phyloP scores from a whole-genome alignment of 30 jellyfish, hydroid and myxozoan species.

The Cassiopea xamachana region DNA sequence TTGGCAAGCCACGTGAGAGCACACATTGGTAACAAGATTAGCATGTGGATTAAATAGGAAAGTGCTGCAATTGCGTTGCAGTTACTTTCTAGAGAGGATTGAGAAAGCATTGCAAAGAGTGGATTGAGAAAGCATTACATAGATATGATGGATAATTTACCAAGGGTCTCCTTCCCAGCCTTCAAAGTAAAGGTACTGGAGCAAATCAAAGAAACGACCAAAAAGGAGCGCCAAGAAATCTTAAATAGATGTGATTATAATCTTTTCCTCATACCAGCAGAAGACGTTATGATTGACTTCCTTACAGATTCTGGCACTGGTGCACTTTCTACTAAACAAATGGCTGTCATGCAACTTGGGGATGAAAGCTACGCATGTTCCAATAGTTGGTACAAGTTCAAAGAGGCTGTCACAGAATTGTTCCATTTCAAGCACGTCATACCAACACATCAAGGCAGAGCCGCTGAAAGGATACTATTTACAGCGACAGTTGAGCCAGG shows the following conservation, averaged over 20 bases:
- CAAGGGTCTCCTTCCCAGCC: conserved; percentile 52
- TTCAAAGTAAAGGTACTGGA: conserved; percentile 60
- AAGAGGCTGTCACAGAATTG: conserved; percentile 57
- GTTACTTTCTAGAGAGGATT: too few species aligned
- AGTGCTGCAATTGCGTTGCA: too few species aligned
- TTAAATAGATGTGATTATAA: conserved; percentile 47
- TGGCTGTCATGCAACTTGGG: conserved; percentile 73
- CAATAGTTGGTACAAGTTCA: conserved; percentile 72
- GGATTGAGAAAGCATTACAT: too few species aligned
- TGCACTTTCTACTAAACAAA: conserved; percentile 67
- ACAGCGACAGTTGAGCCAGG: conserved; percentile 39
- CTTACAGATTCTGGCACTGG: conserved; percentile 87
- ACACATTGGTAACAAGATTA: too few species aligned
- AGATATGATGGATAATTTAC: conserved; percentile 6
- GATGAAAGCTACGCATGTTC: conserved; percentile 83
- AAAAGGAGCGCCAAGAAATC: conserved; percentile 40
- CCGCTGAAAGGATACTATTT: conserved; percentile 79
- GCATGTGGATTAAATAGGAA: too few species aligned
- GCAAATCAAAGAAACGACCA: conserved; percentile 36
- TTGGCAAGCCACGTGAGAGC: too few species aligned
- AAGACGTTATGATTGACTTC: conserved; percentile 74
- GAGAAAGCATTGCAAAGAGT: too few species aligned
- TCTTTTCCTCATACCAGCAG: conserved; percentile 59
- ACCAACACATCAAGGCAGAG: conserved; percentile 84
- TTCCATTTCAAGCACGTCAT: conserved; percentile 65